A percentile compares a stretch with the other conserved stretches of the same genome.
phyloP scores from a whole-genome alignment of 2,888 invertebrate genomes.

The Cistogaster globosa region DNA sequence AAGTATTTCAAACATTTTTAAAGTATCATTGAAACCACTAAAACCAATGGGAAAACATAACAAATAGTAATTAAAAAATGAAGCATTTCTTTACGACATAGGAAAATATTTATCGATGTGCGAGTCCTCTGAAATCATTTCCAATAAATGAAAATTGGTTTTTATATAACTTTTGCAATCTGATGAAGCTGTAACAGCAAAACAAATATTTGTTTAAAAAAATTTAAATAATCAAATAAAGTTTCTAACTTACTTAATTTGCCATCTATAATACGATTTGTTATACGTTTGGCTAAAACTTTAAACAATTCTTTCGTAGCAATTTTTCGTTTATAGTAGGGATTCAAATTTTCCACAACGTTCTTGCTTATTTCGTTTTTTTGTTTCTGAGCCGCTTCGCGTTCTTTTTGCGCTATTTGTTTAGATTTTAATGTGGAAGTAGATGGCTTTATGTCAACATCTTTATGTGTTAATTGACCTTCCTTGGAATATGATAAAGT shows the following conservation, averaged over 20 bases:
- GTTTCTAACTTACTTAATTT: conserved; percentile 74
- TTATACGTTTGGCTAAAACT: conserved; percentile 79
- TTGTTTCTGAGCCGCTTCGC: conserved; percentile 68
- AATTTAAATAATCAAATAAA: background rate
- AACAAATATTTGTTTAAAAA: background rate
- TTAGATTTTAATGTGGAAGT: conserved; percentile 1
- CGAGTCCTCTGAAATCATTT: conserved; percentile 77
- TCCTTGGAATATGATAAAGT: background rate
- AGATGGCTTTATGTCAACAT: background rate
- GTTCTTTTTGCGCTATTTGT: conserved; percentile 52
- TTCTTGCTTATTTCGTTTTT: conserved; percentile 77
- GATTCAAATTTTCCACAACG: conserved; percentile 80
- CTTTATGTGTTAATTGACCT: background rate
- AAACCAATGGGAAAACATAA: conserved; percentile 67
- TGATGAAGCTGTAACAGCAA: conserved; percentile 73
- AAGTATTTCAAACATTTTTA: conserved; percentile 7
- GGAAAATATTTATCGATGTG: conserved; percentile 80
- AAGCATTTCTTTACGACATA: conserved; percentile 45
- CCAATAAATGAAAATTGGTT: conserved; percentile 77
- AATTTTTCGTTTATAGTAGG: conserved; percentile 80
- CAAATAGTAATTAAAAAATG: conserved; percentile 8
- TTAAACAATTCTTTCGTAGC: conserved; percentile 80
- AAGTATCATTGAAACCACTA: conserved; percentile 27
- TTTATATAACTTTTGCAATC: conserved; percentile 78
- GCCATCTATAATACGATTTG: conserved; percentile 77